Percentiles rank a stretch among this genome's conserved stretches.
phyloP scores from a whole-genome alignment of 2,888 invertebrate species.

The Clepsis dumicolana region DNA sequence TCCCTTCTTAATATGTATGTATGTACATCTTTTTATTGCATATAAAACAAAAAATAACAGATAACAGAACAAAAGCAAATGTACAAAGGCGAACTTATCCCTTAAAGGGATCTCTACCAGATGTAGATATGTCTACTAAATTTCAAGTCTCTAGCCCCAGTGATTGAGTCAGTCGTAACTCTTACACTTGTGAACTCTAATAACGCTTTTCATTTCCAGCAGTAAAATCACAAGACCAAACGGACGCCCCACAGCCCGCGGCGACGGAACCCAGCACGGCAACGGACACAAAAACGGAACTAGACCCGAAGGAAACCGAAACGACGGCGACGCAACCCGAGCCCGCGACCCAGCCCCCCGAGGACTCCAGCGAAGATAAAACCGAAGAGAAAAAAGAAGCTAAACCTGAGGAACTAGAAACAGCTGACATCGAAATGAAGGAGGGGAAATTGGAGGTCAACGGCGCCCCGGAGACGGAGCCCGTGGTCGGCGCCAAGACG shows the following conservation, averaged over 20 bases:
- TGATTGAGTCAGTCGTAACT: no score
- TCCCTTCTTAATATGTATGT: no score
- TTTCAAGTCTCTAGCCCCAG: no score
- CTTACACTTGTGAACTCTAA: no score
- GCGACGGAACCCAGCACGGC: constrained; percentile 21
- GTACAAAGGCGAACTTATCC: no score
- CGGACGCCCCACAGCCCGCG: constrained; percentile 48
- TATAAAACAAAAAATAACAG: no score
- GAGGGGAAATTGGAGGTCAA: constrained; percentile 58
- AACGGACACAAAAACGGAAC: constrained; percentile 46
- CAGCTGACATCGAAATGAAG: constrained; percentile 55
- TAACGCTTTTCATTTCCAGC: constrained; percentile 25
- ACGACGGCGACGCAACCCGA: constrained; percentile 47
- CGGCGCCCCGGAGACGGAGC: constrained; percentile 58
- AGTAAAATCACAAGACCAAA: constrained; percentile 58
- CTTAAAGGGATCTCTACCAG: no score
- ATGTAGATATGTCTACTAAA: no score
- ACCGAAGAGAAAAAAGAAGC: constrained; percentile 43
- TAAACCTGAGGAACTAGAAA: constrained; percentile 43
- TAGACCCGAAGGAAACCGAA: constrained; percentile 52
- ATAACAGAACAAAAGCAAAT: no score
- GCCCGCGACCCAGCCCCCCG: constrained; percentile 56
- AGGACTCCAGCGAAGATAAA: not conserved
- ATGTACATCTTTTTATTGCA: no score
- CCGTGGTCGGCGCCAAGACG: constrained; percentile 54